Evolutionary conservation across 2,888 invertebrate species (phyloP).

Genomic region (Lobophora halterata): DNA sequence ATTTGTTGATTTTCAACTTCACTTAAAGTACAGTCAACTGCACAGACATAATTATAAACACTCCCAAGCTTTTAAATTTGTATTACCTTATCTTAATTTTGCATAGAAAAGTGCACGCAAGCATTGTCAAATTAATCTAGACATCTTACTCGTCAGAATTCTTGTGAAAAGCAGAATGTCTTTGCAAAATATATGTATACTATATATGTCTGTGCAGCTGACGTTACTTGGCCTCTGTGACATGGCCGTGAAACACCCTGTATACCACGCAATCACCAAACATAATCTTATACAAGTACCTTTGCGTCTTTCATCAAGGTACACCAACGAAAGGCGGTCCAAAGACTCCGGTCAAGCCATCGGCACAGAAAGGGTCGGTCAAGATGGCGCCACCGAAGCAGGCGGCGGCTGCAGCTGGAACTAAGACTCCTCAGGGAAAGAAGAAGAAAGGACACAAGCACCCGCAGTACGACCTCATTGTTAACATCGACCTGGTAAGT

Average conservation of each 20-base stretch:
- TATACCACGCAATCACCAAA: not conserved
- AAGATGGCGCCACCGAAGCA: slow-evolving; percentile 84
- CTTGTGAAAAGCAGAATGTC: too few relatives aligned
- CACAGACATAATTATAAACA: too few relatives aligned
- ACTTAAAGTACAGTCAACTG: too few relatives aligned
- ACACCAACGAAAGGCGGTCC: slow-evolving; percentile 79
- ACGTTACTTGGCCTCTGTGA: too few relatives aligned
- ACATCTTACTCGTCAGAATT: too few relatives aligned
- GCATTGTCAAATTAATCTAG: too few relatives aligned
- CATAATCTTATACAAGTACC: slow-evolving; percentile 20
- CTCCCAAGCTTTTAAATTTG: too few relatives aligned
- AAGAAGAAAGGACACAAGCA: slow-evolving; percentile 89
- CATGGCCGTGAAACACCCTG: not conserved
- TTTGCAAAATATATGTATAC: too few relatives aligned
- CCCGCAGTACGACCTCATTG: slow-evolving; percentile 90
- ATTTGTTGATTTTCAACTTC: too few relatives aligned
- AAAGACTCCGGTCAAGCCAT: slow-evolving; percentile 85
- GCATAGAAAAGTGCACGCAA: too few relatives aligned
- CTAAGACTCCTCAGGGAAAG: slow-evolving; percentile 84
- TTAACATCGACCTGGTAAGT: slow-evolving; percentile 91
- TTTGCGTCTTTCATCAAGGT: slow-evolving; percentile 35
- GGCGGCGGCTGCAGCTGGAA: slow-evolving; percentile 77
- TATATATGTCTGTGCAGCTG: too few relatives aligned
- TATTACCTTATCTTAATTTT: too few relatives aligned
- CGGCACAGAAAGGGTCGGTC: slow-evolving; percentile 87